A percentile compares a stretch with the other conserved stretches of the same genome.
These are phyloP conservation scores for Pemphigus obesinymphae DNA, from an alignment of 1,140 invertebrate species.

Conservation along the genomic window DNA sequence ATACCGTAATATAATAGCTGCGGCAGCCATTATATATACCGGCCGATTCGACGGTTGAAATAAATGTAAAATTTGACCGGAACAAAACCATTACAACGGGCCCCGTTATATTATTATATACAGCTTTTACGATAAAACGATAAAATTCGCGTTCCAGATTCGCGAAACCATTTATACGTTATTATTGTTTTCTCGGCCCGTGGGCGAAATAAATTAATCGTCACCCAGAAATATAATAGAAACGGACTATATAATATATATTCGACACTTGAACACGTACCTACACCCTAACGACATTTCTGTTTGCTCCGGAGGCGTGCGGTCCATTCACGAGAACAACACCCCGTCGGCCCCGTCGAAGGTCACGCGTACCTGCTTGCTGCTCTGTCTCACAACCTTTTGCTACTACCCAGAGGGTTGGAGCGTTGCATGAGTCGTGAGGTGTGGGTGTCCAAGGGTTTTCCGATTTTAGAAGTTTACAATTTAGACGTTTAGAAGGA, in stretches of 20 bases:
- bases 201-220: constrained; percentile 16
- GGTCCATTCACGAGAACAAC: neutral
- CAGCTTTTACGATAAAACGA: neutral
- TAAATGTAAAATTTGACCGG: neutral
- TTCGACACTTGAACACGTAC: neutral
- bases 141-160: neutral
- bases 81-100: neutral
- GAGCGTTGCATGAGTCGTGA: too few species aligned
- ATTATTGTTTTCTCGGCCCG: neutral
- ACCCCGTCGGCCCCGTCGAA: neutral
- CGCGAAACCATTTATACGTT: neutral
- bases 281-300: neutral
- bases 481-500: too few species aligned
- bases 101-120: too few species aligned
- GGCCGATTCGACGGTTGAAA: neutral
- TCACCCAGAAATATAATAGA: neutral
- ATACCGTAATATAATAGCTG: too few species aligned
- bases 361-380: constrained; percentile 10
- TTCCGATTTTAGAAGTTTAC: too few species aligned
- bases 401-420: neutral
- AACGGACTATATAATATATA: neutral
- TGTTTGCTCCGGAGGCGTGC: neutral
- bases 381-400: too few species aligned
- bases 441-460: too few species aligned
- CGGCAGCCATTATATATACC: too few species aligned